Evolutionary conservation across 2,888 invertebrate genomes (phyloP).

Genomic region (Hydroisotoma schaefferi): DNA sequence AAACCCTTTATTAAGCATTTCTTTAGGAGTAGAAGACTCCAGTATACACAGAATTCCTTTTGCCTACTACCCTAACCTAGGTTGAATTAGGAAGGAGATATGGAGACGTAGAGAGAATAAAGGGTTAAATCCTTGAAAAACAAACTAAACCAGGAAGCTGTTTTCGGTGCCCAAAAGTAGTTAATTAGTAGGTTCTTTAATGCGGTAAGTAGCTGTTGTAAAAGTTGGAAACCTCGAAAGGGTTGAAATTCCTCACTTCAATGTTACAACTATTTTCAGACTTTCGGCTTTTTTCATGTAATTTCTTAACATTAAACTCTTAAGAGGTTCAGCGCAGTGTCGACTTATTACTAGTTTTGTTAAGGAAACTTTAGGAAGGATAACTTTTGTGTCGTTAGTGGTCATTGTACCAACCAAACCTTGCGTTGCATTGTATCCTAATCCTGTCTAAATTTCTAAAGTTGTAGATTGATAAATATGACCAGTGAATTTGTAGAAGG

Average conservation of each 20-base stretch:
- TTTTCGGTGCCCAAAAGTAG: conserved; percentile 14
- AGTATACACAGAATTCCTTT: too few species aligned
- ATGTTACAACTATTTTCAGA: conserved; percentile 4
- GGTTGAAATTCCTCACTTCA: conserved; percentile 36
- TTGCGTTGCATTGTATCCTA: too few species aligned
- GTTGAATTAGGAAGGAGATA: background rate
- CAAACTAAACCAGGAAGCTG: conserved; percentile 15
- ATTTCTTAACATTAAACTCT: too few species aligned
- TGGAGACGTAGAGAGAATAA: background rate
- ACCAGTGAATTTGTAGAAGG: background rate
- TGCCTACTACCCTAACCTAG: too few species aligned
- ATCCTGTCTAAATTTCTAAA: too few species aligned
- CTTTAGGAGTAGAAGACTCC: too few species aligned
- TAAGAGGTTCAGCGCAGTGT: too few species aligned
- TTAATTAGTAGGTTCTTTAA: conserved; percentile 32
- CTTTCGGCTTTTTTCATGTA: conserved; percentile 12
- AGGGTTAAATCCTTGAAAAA: conserved; percentile 9
- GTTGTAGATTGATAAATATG: background rate
- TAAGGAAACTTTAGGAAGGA: too few species aligned
- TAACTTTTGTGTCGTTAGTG: too few species aligned
- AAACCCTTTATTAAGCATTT: too few species aligned
- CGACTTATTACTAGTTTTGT: too few species aligned
- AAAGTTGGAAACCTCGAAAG: conserved; percentile 21
- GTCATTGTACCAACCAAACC: too few species aligned
- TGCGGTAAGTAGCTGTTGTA: background rate